Evolutionary conservation across 1,140 invertebrate species (phyloP).

Genomic region (Bombus superbus): DNA sequence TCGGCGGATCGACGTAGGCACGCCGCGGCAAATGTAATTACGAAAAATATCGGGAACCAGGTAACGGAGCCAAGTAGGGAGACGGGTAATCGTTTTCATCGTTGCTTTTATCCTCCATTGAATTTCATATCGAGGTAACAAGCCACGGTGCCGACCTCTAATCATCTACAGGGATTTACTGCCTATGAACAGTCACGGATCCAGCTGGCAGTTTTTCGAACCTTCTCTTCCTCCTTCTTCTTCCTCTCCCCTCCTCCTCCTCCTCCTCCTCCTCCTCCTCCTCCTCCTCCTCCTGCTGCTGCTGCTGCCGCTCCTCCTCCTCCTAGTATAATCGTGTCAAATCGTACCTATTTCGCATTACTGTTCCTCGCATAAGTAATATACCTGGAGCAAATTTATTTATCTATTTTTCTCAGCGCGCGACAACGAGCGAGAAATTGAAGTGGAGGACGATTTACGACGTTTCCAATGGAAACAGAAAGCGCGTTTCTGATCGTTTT

Average conservation of each 20-base stretch:
- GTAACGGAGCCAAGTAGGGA: conserved; percentile 7
- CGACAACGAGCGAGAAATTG: background rate
- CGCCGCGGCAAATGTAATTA: background rate
- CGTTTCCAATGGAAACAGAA: background rate
- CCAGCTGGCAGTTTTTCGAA: conserved; percentile 32
- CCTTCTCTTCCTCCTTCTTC: conserved; percentile 2
- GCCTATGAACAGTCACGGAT: conserved; percentile 45
- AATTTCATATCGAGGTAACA: conserved; percentile 65
- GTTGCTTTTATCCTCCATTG: conserved; percentile 58
- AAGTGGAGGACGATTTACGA: background rate
- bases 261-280: background rate
- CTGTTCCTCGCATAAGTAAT: background rate
- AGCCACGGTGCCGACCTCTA: conserved; percentile 62
- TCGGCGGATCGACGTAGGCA: background rate
- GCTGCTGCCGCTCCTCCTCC: background rate
- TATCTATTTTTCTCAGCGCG: too few relatives aligned
- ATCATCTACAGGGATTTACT: conserved; percentile 64
- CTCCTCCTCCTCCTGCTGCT: background rate
- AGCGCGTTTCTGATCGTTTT: too few relatives aligned
- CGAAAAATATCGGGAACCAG: conserved; percentile 14
- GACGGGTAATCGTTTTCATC: conserved; percentile 54
- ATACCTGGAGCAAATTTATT: background rate
- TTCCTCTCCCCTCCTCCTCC: background rate
- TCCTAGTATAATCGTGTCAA: conserved; percentile 36
- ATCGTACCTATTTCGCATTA: conserved; percentile 48